Base-by-base conservation (phyloP, 2,888 invertebrate genomes). In the Chloromyia formosa region DNA sequence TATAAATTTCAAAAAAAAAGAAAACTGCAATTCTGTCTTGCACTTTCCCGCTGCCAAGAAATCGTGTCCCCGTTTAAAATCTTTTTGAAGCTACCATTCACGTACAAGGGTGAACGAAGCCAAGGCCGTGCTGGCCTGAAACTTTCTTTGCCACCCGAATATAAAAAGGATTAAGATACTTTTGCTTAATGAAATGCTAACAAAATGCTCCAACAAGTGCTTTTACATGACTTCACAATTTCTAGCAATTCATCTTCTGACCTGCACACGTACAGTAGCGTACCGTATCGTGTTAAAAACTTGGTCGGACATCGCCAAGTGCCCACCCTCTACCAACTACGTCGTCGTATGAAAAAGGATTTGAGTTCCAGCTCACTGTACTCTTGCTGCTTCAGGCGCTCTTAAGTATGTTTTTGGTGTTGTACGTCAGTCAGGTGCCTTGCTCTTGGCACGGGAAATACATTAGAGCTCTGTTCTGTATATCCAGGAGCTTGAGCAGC, bases 181-280 rank as follows among this genome's bases (percentile, higher is more conserved):
- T 66, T 66, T 18, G 66, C 49, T 20, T 66, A 66, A 66, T 66
- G 66, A 66, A 66, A 66, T 42, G 45, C 66, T 45, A 66, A 66
- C 66, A 66, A 66, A 35, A 66, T 64, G n/a, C 66, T 66, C 22
- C 45, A 45, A 45, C 22, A 42, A 45, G 45, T 22, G 14, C 18
- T 45, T 49, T 66, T 66, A 66, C 66, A 66, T 66, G 45, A 45
- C 66, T 66, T 66, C 49, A 66, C 45, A 66, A 66, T 66, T 45
- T 10, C 45, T 45, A 20, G 66, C 45, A 18, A 42, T 60, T 23
- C 23, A 23, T 22, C 60, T 60, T 60, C 49, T 49, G 49, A 49
- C 49, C 49, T 49, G 49, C 10, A 49, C 49, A 49, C 27, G 27
- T 35, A 49, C 12, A 49, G 27, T 35, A 2, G 27, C 27, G 27